A percentile compares a stretch with the other conserved stretches of the same genome.
Conservation (phyloP, 1,140 invertebrate genomes). For the Camponotus floridanus region DNA sequence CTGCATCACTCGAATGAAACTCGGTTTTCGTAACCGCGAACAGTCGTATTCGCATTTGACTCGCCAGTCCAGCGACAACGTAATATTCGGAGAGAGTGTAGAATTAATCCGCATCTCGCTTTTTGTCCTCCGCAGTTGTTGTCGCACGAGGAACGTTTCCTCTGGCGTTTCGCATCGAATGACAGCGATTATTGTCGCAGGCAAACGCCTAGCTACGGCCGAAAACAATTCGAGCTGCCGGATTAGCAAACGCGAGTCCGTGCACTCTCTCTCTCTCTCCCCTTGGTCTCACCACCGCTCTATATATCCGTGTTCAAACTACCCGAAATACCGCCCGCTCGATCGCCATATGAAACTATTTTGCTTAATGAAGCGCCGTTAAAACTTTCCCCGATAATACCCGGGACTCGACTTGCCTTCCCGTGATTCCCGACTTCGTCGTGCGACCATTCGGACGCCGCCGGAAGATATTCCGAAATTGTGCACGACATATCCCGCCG, state of each 20-base stretch:
- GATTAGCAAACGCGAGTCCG: slow-evolving; percentile 59
- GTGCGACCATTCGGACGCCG: slow-evolving; percentile 55
- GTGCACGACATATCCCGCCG: slow-evolving; percentile 64
- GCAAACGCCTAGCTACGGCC: slow-evolving; percentile 32
- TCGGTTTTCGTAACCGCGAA: slow-evolving; percentile 29
- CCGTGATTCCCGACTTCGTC: slow-evolving; percentile 65
- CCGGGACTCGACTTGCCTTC: slow-evolving; percentile 54
- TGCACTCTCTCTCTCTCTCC: neutral
- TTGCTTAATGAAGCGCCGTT: slow-evolving; percentile 81
- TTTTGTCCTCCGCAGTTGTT: slow-evolving; percentile 47
- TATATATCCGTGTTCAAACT: slow-evolving; percentile 13
- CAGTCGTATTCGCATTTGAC: slow-evolving; percentile 3
- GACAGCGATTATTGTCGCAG: slow-evolving; percentile 61
- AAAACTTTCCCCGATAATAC: slow-evolving; percentile 82
- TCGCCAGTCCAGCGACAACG: neutral
- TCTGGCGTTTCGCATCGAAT: slow-evolving; percentile 33
- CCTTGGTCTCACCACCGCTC: too few relatives aligned
- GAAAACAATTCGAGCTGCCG: slow-evolving; percentile 65
- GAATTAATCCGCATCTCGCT: slow-evolving; percentile 62
- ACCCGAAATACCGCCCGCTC: slow-evolving; percentile 34
- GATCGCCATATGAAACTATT: slow-evolving; percentile 78
- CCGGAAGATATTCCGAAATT: slow-evolving; percentile 81
- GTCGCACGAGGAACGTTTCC: slow-evolving; percentile 13
- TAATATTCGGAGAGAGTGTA: slow-evolving; percentile 33
- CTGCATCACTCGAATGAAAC: neutral